phyloP scores from a whole-genome alignment of 2,113 vertebrate genomes.

The Perca schrenkii region DNA sequence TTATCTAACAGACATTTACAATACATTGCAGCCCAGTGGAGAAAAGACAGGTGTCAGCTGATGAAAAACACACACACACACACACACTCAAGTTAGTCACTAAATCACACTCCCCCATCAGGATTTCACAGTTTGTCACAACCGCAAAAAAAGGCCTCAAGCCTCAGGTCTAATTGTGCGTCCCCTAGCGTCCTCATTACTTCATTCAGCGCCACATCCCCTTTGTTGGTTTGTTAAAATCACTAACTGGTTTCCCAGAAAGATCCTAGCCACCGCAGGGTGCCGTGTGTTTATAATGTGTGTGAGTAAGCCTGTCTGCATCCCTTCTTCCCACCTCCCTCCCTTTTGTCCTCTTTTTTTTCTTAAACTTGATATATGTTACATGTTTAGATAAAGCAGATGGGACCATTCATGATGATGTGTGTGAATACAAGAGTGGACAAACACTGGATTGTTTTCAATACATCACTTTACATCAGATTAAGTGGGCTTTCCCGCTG shows the following conservation, averaged over 20 bases:
- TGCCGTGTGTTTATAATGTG: slow-evolving; percentile 30
- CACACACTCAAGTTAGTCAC: slow-evolving; percentile 46
- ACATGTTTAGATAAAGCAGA: slow-evolving; percentile 44
- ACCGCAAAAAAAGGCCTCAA: slow-evolving; percentile 50
- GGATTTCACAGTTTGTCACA: slow-evolving; percentile 47
- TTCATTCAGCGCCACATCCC: slow-evolving; percentile 42
- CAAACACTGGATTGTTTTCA: slow-evolving; percentile 36
- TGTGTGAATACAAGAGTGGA: slow-evolving; percentile 9
- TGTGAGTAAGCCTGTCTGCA: slow-evolving; percentile 27
- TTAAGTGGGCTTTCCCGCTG: slow-evolving; percentile 37
- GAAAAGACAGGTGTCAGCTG: slow-evolving; percentile 26
- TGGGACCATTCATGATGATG: slow-evolving; percentile 54
- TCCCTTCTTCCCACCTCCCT: slow-evolving; percentile 32
- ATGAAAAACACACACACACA: slow-evolving; percentile 32
- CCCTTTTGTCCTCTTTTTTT: slow-evolving; percentile 16
- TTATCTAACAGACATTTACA: slow-evolving; percentile 1
- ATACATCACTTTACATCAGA: slow-evolving; percentile 16
- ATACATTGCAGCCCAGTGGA: not conserved
- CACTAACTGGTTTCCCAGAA: slow-evolving; percentile 62
- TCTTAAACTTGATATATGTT: slow-evolving; percentile 33
- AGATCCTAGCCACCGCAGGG: slow-evolving; percentile 40
- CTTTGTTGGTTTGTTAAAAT: slow-evolving; percentile 49
- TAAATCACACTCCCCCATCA: slow-evolving; percentile 31
- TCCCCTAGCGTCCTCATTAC: slow-evolving; percentile 67
- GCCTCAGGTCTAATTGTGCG: slow-evolving; percentile 53